Evolutionary conservation across 2,797 vertebrate genomes (phyloP).

Genomic region (Gymnodraco acuticeps): DNA sequence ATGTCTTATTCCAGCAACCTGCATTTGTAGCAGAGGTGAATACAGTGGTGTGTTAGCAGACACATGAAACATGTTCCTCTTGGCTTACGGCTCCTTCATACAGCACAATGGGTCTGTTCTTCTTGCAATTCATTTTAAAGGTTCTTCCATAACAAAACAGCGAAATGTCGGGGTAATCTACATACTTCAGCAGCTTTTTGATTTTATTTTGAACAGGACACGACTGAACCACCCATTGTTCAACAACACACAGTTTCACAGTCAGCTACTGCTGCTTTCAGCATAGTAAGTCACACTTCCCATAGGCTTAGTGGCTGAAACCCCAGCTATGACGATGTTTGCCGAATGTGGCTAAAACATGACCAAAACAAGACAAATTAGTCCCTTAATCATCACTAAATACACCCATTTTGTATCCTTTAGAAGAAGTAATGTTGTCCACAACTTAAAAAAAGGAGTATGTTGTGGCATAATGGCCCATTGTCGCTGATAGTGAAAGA

Average conservation of each 20-base stretch:
- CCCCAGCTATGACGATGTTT: conserved; percentile 51
- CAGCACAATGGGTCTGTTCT: conserved; percentile 1
- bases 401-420: conserved; percentile 18
- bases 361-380: conserved; percentile 38
- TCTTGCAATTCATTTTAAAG: neutral
- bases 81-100: conserved; percentile 14
- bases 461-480: conserved; percentile 37
- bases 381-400: conserved; percentile 41
- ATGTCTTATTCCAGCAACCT: conserved; percentile 56
- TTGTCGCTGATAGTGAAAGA: conserved; percentile 42
- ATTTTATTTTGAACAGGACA: conserved; percentile 51
- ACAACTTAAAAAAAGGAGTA: conserved; percentile 26
- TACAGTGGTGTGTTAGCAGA: conserved; percentile 36
- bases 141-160: neutral
- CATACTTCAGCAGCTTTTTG: conserved; percentile 35
- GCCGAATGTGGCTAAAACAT: conserved; percentile 47
- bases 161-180: conserved; percentile 29
- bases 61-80: conserved; percentile 39
- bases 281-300: conserved; percentile 50
- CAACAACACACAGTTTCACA: conserved; percentile 51
- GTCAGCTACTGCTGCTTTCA: conserved; percentile 57
- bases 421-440: conserved; percentile 38
- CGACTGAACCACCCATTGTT: conserved; percentile 43
- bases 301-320: conserved; percentile 49
- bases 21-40: conserved; percentile 41